Percentiles rank a stretch among this genome's conserved stretches.
Evolutionary conservation across 2,888 invertebrate genomes (phyloP).

Genomic region (Acronicta aceris): DNA sequence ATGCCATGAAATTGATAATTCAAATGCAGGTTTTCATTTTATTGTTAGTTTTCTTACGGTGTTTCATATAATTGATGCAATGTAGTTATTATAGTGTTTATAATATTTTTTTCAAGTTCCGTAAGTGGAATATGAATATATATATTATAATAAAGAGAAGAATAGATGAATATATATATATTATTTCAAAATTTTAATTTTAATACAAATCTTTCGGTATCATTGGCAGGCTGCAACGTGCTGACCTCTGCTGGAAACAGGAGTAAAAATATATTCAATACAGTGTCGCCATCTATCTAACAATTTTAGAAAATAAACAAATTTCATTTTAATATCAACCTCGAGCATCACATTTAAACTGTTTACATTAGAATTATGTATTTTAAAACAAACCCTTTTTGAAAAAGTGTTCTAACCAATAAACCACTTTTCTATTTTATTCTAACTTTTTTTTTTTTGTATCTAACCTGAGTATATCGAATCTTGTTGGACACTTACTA

Average conservation of each 20-base stretch:
- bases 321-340: neutral
- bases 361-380: no score
- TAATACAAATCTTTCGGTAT: no score
- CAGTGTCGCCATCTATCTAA: constrained; percentile 24
- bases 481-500: neutral
- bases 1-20: constrained; percentile 75
- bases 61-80: constrained; percentile 51
- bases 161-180: no score
- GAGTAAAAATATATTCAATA: neutral
- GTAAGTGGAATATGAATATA: constrained; percentile 29
- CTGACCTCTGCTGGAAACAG: constrained; percentile 28
- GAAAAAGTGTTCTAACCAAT: no score
- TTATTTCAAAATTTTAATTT: no score
- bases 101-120: constrained; percentile 22
- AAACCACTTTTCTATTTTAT: no score
- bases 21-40: constrained; percentile 31
- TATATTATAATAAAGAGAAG: neutral
- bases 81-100: constrained; percentile 24
- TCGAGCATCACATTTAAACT: neutral
- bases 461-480: fast-evolving
- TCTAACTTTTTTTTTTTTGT: no score
- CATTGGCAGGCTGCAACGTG: constrained; percentile 2
- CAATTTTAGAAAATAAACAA: neutral
- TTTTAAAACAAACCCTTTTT: no score
- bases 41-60: constrained; percentile 29